Percentiles rank a stretch among this genome's conserved stretches.
Evolutionary conservation across 2,113 vertebrate genomes (phyloP).

Genomic region (Jaculus jaculus): DNA sequence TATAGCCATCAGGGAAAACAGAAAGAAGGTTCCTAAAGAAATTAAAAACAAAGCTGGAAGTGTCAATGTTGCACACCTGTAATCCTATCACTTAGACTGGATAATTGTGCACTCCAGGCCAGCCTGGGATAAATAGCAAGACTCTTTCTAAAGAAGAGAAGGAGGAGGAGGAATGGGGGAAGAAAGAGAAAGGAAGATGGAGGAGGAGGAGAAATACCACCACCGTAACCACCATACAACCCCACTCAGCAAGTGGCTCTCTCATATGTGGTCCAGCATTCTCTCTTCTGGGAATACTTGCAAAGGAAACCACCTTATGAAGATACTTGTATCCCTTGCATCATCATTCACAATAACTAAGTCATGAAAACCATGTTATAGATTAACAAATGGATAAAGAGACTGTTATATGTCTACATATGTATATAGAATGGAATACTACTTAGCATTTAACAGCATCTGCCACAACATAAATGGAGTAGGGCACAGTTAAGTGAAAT

Average conservation of each 20-base stretch:
- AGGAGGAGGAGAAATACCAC: no score
- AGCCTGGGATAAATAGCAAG: neutral
- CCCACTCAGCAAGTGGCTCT: neutral
- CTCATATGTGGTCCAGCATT: neutral
- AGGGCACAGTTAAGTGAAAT: neutral
- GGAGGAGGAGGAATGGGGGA: no score
- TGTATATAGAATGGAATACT: neutral
- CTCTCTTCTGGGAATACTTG: neutral
- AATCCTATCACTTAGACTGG: neutral
- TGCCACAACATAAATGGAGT: neutral
- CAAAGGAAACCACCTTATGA: neutral
- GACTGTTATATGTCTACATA: neutral
- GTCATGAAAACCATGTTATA: neutral
- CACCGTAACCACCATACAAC: neutral
- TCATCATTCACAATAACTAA: neutral
- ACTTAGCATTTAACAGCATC: neutral
- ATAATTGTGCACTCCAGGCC: neutral
- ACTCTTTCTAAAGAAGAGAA: neutral
- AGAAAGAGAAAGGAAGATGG: neutral
- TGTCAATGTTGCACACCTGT: neutral
- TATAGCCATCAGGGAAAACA: no score
- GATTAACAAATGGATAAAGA: neutral
- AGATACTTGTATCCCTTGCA: neutral
- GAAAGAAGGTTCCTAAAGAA: neutral
- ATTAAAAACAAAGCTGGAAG: neutral